These are phyloP conservation scores for Thalassarche chlororhynchos DNA, from an alignment of 2,113 vertebrate genomes.

Conservation along the genomic window DNA sequence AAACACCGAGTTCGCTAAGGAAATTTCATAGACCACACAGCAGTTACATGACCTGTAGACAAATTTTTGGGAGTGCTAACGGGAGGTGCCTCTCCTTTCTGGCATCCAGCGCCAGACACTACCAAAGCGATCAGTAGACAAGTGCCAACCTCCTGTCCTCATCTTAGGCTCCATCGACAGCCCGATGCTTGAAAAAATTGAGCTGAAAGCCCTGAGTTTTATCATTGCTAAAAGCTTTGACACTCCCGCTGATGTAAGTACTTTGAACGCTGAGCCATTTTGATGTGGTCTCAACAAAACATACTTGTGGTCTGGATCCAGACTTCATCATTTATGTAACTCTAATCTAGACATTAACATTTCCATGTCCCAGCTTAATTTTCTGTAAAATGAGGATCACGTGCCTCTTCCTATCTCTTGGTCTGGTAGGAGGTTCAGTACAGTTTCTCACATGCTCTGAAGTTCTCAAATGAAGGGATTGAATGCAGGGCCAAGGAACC, in stretches of 20 bases:
- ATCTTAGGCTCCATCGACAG: background rate
- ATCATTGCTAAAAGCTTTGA: background rate
- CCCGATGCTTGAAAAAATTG: background rate
- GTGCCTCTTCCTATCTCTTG: background rate
- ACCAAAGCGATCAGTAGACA: background rate
- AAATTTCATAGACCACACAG: background rate
- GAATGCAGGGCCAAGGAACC: background rate
- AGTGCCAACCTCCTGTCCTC: background rate
- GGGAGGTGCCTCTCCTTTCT: background rate
- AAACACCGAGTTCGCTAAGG: background rate
- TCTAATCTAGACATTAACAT: conserved; percentile 43
- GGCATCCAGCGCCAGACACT: background rate
- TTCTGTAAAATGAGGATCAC: background rate
- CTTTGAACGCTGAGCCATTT: conserved; percentile 5
- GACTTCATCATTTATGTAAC: conserved; percentile 21
- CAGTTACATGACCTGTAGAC: background rate
- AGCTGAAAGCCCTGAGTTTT: background rate
- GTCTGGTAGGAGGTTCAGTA: background rate
- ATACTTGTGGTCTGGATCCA: conserved; percentile 50
- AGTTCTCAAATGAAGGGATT: background rate
- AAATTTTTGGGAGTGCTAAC: background rate
- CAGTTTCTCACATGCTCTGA: background rate
- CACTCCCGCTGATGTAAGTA: background rate
- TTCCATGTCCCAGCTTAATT: background rate
- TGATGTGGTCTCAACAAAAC: conserved; percentile 53